Evolutionary conservation across 1,140 invertebrate species (phyloP).

Genomic region (Rhyacophila brunnea): DNA sequence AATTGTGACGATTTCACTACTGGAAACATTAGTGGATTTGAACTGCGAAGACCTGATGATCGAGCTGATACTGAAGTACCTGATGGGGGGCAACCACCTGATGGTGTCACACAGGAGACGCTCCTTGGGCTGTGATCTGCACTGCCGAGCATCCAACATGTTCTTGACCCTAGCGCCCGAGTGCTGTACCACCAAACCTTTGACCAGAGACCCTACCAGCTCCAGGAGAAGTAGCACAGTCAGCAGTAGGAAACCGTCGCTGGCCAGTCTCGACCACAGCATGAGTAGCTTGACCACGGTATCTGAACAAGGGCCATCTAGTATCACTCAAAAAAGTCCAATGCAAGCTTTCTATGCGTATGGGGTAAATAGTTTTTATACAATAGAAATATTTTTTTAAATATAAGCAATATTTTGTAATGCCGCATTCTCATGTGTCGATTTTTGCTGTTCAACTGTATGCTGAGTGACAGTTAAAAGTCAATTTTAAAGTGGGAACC

Average conservation of each 20-base stretch:
- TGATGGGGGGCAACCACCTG: conserved; percentile 87
- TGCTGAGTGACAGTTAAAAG: too few species aligned
- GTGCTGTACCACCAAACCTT: conserved; percentile 47
- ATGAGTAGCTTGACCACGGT: conserved; percentile 24
- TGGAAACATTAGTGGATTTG: conserved; percentile 87
- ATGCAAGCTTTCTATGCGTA: conserved; percentile 48
- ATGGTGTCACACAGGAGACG: conserved; percentile 75
- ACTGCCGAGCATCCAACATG: conserved; percentile 78
- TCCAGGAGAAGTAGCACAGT: conserved; percentile 34
- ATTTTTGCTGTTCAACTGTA: too few species aligned
- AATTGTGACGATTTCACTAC: conserved; percentile 85
- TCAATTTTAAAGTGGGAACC: too few species aligned
- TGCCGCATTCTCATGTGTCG: too few species aligned
- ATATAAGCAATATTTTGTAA: too few species aligned
- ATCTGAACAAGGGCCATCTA: conserved; percentile 8
- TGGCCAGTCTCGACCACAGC: conserved; percentile 29
- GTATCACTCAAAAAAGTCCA: conserved; percentile 37
- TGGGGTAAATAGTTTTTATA: conserved; percentile 42
- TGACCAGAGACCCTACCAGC: conserved; percentile 5
- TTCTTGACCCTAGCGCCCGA: conserved; percentile 79
- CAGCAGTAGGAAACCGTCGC: conserved; percentile 19
- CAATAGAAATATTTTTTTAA: not conserved
- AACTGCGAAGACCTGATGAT: conserved; percentile 98
- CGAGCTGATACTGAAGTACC: conserved; percentile 83
- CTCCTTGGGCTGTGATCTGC: conserved; percentile 75